These are phyloP conservation scores for Telmatochromis sp. DNA, from an alignment of 2,113 vertebrate genomes.

Conservation along the genomic window DNA sequence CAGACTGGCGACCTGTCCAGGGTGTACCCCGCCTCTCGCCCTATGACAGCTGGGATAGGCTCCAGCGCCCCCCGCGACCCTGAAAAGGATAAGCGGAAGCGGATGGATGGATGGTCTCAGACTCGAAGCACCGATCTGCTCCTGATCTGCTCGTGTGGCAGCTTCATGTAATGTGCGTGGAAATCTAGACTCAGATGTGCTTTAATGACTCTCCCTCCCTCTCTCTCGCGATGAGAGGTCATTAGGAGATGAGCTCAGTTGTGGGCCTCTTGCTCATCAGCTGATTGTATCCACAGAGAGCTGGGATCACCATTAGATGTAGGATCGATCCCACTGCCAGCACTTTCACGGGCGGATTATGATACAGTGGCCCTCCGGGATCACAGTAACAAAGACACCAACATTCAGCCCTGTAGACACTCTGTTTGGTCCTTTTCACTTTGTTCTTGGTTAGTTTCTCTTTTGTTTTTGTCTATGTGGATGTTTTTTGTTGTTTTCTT, in stretches of 20 bases:
- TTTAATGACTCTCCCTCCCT: background rate
- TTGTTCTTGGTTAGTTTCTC: background rate
- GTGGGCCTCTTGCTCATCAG: background rate
- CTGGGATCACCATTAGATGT: background rate
- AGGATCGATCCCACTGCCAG: background rate
- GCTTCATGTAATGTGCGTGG: background rate
- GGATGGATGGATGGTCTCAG: too few species aligned
- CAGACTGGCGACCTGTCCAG: too few species aligned
- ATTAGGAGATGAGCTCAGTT: background rate
- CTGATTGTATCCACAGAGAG: background rate
- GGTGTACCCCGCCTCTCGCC: too few species aligned
- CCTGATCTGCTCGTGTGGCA: background rate
- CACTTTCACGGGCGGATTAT: background rate
- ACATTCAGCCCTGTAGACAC: background rate
- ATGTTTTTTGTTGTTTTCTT: background rate
- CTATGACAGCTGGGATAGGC: too few species aligned
- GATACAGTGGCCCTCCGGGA: background rate
- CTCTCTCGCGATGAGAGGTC: background rate
- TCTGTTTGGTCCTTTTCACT: background rate
- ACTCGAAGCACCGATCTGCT: background rate
- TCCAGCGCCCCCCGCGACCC: too few species aligned
- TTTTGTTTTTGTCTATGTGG: background rate
- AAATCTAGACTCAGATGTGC: background rate
- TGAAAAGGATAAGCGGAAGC: too few species aligned
- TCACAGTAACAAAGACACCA: background rate